Percentiles rank a stretch among this genome's conserved stretches.
These are phyloP conservation scores for Notodonta ziczac DNA, from an alignment of 2,888 invertebrate genomes.

Conservation along the genomic window DNA sequence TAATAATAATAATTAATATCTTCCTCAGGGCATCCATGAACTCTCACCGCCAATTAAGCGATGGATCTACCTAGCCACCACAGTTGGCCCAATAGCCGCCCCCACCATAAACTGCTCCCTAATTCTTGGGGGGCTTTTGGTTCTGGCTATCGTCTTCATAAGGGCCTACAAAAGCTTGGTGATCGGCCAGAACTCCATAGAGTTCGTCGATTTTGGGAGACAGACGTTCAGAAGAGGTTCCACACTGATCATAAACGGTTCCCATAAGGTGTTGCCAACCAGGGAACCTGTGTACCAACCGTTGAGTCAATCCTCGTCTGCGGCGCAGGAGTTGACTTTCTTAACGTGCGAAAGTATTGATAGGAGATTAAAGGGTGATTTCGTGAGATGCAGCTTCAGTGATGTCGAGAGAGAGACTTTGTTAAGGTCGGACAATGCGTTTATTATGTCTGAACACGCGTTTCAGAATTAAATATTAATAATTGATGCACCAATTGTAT, in stretches of 20 bases:
- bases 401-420: constrained; percentile 68
- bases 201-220: constrained; percentile 91
- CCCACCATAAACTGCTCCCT: constrained; percentile 89
- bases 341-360: constrained; percentile 57
- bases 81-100: constrained; percentile 89
- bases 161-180: constrained; percentile 90
- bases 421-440: constrained; percentile 69
- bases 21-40: constrained; percentile 89
- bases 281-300: constrained; percentile 83
- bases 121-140: constrained; percentile 87
- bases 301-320: constrained; percentile 37
- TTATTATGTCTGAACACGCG: constrained; percentile 68
- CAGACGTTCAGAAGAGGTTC: constrained; percentile 88
- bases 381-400: constrained; percentile 61
- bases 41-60: constrained; percentile 91
- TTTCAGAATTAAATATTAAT: constrained; percentile 14
- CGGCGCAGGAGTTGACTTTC: constrained; percentile 55
- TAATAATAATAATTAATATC: constrained; percentile 1
- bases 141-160: constrained; percentile 87
- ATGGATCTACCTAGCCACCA: constrained; percentile 92
- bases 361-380: constrained; percentile 58
- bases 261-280: constrained; percentile 78
- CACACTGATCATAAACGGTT: constrained; percentile 83
- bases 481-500: no score
- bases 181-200: constrained; percentile 87